A percentile compares a stretch with the other conserved stretches of the same genome.
These are phyloP conservation scores for Silvanus unidentatus DNA, from an alignment of 2,888 invertebrate genomes.

Conservation along the genomic window DNA sequence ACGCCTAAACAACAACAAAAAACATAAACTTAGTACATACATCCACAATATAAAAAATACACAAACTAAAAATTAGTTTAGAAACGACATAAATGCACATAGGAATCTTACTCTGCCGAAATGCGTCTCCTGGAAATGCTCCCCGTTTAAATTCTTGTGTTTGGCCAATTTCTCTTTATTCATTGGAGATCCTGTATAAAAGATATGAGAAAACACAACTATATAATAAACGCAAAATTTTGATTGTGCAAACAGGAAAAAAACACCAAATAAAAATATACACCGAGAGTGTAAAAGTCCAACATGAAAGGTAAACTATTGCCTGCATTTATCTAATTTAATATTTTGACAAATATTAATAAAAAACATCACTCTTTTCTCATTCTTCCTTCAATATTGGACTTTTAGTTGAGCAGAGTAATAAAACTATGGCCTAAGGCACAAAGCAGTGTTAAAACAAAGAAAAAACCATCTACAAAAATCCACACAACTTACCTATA, in stretches of 20 bases:
- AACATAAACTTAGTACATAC: slow-evolving; percentile 1
- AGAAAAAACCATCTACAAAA: not conserved
- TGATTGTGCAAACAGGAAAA: not conserved
- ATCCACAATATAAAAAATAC: slow-evolving; percentile 6
- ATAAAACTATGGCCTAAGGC: not conserved
- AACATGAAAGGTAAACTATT: too few species aligned
- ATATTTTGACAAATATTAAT: too few species aligned
- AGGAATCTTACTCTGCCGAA: slow-evolving; percentile 68
- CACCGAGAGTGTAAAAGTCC: too few species aligned
- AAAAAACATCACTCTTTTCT: too few species aligned
- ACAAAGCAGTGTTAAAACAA: too few species aligned
- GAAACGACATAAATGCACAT: not conserved
- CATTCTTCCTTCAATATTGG: too few species aligned
- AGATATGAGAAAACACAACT: slow-evolving; percentile 15
- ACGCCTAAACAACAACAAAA: slow-evolving; percentile 45
- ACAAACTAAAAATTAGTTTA: slow-evolving; percentile 17
- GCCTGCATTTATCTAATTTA: too few species aligned
- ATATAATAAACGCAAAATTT: slow-evolving; percentile 1
- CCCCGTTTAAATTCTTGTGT: slow-evolving; percentile 65
- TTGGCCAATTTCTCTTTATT: slow-evolving; percentile 78
- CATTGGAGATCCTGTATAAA: slow-evolving; percentile 66
- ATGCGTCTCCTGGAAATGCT: slow-evolving; percentile 70
- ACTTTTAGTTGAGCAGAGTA: not conserved
- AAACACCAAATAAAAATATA: not conserved
- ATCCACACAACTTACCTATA: slow-evolving; percentile 80